Percentiles rank a stretch among this genome's conserved stretches.
These are phyloP conservation scores for Atrichornis clamosus DNA, from an alignment of 2,113 vertebrate genomes.

Conservation along the genomic window DNA sequence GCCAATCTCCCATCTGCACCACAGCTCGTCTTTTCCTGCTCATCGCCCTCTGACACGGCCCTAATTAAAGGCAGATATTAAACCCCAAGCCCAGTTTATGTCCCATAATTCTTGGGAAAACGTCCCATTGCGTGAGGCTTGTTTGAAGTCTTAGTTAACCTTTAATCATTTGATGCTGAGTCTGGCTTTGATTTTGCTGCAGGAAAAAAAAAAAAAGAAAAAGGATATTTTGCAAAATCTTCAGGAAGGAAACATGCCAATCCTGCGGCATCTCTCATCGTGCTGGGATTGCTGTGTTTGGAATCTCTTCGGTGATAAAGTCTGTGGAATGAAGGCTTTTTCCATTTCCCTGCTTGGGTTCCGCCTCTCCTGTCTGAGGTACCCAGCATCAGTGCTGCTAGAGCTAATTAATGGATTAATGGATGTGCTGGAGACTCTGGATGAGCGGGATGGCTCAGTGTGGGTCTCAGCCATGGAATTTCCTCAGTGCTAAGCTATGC, in stretches of 20 bases:
- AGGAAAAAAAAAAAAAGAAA: background rate
- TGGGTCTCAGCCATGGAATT: accelerated
- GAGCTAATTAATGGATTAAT: accelerated
- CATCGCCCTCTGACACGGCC: background rate
- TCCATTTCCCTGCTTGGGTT: background rate
- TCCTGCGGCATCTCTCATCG: background rate
- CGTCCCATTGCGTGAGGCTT: background rate
- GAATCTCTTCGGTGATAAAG: background rate
- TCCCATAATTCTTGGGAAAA: background rate
- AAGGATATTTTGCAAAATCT: background rate
- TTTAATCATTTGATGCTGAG: constrained; percentile 13
- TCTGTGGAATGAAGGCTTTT: background rate
- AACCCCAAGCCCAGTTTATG: background rate
- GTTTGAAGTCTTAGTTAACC: constrained; percentile 61
- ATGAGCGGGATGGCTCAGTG: accelerated
- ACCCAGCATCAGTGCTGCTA: accelerated
- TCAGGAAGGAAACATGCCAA: background rate
- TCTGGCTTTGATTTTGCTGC: constrained; percentile 48
- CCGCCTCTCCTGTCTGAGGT: background rate
- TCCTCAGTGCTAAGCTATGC: accelerated
- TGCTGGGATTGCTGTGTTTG: background rate
- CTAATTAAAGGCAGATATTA: constrained; percentile 12
- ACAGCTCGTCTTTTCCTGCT: background rate
- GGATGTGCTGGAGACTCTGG: accelerated
- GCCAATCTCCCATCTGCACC: constrained; percentile 17